Base-by-base conservation (phyloP, 2,797 vertebrate genomes). In the Myripristis murdjan region DNA sequence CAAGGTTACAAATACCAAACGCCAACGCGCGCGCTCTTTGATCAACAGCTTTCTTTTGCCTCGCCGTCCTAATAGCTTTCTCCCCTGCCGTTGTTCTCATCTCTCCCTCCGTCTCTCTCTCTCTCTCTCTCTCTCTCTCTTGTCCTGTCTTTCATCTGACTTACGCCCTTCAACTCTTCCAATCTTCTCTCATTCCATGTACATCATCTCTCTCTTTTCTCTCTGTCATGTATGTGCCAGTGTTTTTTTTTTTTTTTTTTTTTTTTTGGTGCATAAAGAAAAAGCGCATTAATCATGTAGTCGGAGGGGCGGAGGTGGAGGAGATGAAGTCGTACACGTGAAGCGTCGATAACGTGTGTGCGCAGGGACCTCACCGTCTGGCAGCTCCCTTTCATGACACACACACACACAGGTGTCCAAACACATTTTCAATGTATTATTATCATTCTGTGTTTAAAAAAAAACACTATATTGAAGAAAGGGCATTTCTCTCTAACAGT, bases 1-100 rank as follows among this genome's bases (percentile, higher is more conserved):
- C 80, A 83, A 86, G 86, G 80, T 88, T 80, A 82, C 49, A 46
- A 78, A 78, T 64, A 53, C 54, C 18, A 15, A 14, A 28, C 11
- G 1, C 67, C 48, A 5, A 43, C 1, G 2, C 49, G 1, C 26
- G 22, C 23, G 16, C 57, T 69, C 64, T 79, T 68, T 59, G 28
- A 80, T 84, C 74, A 80, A 64, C 71, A 52, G 51, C 64, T 60
- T 65, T 7, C 1, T 16, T 16, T 64, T 67, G n/a, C 44, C 54
- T 46, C 15, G 1, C 53, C 26, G 7, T 52, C 47, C 59, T 18
- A n/a, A 9, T 59, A 52, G 59, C 59, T 73, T 24, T 66, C 66
- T 39, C 6, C 77, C 53, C 46, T 4, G 28, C 31, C 8, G 26
- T 14, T 0, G 1, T 2, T 41, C 37, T 63, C 20, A 1, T 66